phyloP scores from a whole-genome alignment of 1,140 invertebrate species.

The Eurosta solidaginis region DNA sequence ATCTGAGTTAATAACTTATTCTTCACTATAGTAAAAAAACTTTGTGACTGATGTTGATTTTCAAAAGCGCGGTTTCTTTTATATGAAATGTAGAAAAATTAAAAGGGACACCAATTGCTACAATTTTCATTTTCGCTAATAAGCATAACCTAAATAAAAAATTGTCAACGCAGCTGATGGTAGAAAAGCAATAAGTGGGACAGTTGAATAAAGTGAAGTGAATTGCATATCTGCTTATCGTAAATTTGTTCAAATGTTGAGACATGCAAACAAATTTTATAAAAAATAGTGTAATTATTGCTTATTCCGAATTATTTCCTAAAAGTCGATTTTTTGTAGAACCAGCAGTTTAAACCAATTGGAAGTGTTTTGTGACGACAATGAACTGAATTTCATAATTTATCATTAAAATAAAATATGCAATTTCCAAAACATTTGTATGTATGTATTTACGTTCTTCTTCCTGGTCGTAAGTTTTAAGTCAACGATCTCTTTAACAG shows the following conservation, averaged over 20 bases:
- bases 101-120: neutral
- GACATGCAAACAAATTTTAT: neutral
- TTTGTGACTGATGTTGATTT: neutral
- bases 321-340: neutral
- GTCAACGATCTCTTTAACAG: no score
- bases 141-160: neutral
- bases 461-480: neutral
- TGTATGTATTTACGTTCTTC: neutral
- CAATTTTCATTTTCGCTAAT: neutral
- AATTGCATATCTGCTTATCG: neutral
- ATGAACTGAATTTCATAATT: constrained; percentile 20
- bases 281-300: neutral
- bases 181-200: neutral
- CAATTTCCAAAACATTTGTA: neutral
- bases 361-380: neutral
- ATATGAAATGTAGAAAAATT: neutral
- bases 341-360: neutral
- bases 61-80: neutral
- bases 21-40: neutral
- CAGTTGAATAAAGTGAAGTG: neutral
- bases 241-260: neutral
- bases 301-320: neutral
- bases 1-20: neutral
- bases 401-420: neutral
- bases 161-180: constrained; percentile 5